Conservation (phyloP, 2,888 invertebrate genomes). For the Beris morrisii region DNA sequence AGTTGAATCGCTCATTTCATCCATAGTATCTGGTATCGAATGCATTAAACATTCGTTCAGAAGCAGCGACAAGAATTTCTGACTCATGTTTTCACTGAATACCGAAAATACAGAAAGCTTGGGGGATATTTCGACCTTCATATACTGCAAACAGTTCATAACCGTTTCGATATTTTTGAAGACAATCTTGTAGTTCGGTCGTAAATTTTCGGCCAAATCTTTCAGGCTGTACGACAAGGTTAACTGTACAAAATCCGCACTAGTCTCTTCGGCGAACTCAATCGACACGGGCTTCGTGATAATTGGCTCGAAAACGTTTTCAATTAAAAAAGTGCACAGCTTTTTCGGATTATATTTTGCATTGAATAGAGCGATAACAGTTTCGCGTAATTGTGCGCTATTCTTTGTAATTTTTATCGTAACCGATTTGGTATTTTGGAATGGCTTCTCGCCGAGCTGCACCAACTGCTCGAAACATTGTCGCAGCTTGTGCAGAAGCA, state of each 20-base stretch:
- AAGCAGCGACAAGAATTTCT: constrained; percentile 65
- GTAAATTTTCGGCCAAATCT: constrained; percentile 43
- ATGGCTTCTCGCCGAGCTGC: constrained; percentile 50
- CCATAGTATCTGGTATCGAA: constrained; percentile 75
- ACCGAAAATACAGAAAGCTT: constrained; percentile 51
- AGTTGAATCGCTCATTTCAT: constrained; percentile 68
- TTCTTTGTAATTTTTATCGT: constrained; percentile 51
- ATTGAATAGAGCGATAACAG: constrained; percentile 51
- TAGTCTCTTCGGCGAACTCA: constrained; percentile 43
- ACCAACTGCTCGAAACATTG: constrained; percentile 52
- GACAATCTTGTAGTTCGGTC: constrained; percentile 52
- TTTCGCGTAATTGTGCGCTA: constrained; percentile 49
- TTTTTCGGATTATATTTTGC: constrained; percentile 52
- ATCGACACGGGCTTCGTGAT: constrained; percentile 52
- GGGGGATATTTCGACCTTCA: constrained; percentile 49
- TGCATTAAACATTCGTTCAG: constrained; percentile 73
- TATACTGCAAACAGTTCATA: constrained; percentile 47
- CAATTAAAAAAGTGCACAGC: constrained; percentile 51
- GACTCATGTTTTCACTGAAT: constrained; percentile 61
- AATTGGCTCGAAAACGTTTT: constrained; percentile 53
- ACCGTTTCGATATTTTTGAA: constrained; percentile 48
- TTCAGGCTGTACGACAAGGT: constrained; percentile 51
- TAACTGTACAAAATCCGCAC: constrained; percentile 43
- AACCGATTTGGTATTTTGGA: constrained; percentile 51
- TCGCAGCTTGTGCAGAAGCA: constrained; percentile 51